These are phyloP conservation scores for Penelope pileata DNA, from an alignment of 2,113 vertebrate species.

Conservation along the genomic window DNA sequence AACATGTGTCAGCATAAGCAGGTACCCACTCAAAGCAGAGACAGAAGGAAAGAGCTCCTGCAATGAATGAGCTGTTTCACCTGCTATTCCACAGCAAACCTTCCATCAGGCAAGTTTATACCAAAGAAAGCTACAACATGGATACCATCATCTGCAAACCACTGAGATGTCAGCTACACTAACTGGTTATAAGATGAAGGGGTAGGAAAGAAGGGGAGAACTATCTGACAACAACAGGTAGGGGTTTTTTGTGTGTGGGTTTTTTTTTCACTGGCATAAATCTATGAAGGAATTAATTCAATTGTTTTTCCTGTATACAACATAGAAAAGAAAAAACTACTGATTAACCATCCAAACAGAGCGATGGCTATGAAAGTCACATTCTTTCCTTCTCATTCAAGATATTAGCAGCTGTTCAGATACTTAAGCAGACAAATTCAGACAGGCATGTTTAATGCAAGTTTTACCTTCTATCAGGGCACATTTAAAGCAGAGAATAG, in stretches of 20 bases:
- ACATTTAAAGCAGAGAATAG: constrained; percentile 1
- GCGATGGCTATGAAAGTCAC: neutral
- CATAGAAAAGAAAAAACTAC: neutral
- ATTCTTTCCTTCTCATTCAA: constrained; percentile 12
- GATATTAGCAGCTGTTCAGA: constrained; percentile 26
- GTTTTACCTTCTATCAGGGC: neutral
- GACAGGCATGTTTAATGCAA: constrained; percentile 41
- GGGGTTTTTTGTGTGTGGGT: neutral
- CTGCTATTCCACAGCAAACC: neutral
- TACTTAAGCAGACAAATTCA: constrained; percentile 11
- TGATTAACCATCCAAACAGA: neutral
- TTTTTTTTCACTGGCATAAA: neutral
- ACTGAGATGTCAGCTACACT: neutral
- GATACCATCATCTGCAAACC: neutral
- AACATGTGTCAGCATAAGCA: neutral
- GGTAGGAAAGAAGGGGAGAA: neutral
- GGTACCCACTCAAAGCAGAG: neutral
- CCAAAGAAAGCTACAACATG: neutral
- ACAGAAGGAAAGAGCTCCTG: neutral
- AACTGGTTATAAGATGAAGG: neutral
- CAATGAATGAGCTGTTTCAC: neutral
- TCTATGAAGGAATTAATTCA: neutral
- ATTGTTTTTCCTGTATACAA: neutral
- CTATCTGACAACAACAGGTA: neutral
- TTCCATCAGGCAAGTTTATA: neutral